Evolutionary conservation across 2,888 invertebrate species (phyloP), one percentile per base, ranked within the genome.

Genomic region (Acleris laterana): DNA sequence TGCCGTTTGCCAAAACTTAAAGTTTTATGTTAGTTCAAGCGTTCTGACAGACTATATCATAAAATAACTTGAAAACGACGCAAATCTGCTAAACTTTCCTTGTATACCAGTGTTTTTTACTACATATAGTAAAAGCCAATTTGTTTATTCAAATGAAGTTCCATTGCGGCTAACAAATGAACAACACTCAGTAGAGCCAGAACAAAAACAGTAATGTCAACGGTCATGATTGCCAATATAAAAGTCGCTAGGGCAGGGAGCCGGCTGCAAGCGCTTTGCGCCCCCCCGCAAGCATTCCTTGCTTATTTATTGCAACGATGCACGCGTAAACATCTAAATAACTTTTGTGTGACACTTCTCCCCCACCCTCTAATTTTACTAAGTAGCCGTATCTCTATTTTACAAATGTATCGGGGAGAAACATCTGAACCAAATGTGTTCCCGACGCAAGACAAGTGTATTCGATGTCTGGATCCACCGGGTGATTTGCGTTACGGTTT

Each of bases 241-340:
- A 87, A 90, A 90, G 87, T 86, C 88, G 52, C 85, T 84, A 87
- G 82, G 80, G 78, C 79, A 79, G 85, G 83, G 84, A 83, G 87
- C 88, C 88, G 85, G 88, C 86, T 89, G 89, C 81, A 80, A 80
- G 79, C 81, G 87, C 89, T 90, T 90, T 91, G 82, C 80, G 70
- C 81, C 88, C 90, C 90, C 90, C 89, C 83, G 84, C 88, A 79
- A 81, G 83, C 89, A 90, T 88, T 87, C 90, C 84, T 89, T 88
- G 89, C 92, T 90, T 90, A 93, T 93, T 93, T 92, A 90, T 92
- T 92, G 91, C 90, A 90, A 90, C 90, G 87, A 82, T 91, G 91
- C 91, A 92, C 92, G 90, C 90, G 88, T 89, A 92, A 92, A 93
- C 92, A 92, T 93, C 92, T 92, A 92, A 90, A 93, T 93, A 92